Percentiles rank a stretch among this genome's conserved stretches.
phyloP scores from a whole-genome alignment of 2,797 vertebrate species.

The Lepus oiostolus region DNA sequence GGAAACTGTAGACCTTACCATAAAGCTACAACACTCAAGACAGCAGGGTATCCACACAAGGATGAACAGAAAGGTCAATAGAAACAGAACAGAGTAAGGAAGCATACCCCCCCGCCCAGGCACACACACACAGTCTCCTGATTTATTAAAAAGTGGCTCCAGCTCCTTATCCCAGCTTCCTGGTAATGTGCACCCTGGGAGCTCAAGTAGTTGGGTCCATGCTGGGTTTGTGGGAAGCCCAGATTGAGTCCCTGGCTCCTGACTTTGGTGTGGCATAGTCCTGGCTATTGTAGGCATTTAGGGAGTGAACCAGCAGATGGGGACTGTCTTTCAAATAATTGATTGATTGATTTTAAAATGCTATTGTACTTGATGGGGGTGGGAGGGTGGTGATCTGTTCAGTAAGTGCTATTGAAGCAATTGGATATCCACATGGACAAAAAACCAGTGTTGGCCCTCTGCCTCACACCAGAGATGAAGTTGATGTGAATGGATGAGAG shows the following conservation, averaged over 20 bases:
- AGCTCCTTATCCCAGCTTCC: too few species aligned
- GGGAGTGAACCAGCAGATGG: too few species aligned
- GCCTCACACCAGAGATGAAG: not conserved
- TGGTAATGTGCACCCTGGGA: too few species aligned
- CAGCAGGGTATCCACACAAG: not conserved
- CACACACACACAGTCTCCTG: not conserved
- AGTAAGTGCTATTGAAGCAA: not conserved
- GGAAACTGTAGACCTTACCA: not conserved
- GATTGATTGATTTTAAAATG: not conserved
- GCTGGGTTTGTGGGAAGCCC: too few species aligned
- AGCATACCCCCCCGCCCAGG: not conserved
- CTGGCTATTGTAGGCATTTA: too few species aligned
- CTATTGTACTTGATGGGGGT: not conserved
- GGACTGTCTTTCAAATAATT: too few species aligned
- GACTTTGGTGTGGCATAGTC: too few species aligned
- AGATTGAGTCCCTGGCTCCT: too few species aligned
- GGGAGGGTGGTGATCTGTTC: slow-evolving; percentile 1
- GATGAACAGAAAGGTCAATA: not conserved
- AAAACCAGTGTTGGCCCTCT: not conserved
- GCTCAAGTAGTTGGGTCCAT: too few species aligned
- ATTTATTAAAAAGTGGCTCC: not conserved
- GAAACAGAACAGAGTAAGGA: not conserved
- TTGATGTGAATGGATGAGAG: not conserved
- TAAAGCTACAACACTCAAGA: slow-evolving; percentile 20
- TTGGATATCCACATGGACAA: not conserved